Evolutionary conservation across 1,140 invertebrate genomes (phyloP).

Genomic region (Meloidogyne exigua): DNA sequence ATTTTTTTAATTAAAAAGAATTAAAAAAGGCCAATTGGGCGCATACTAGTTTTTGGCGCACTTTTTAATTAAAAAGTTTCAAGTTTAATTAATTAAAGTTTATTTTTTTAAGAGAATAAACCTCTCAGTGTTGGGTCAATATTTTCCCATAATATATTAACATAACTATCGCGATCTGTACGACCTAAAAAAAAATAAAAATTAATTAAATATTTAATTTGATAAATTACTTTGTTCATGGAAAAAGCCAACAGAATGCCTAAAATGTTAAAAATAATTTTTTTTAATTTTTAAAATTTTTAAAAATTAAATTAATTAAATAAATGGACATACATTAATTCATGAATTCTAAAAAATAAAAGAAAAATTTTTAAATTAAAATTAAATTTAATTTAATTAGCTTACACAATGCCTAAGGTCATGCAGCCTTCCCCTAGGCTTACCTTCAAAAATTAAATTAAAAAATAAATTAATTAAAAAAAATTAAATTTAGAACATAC

Average conservation of each 20-base stretch:
- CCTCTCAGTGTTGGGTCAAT: constrained; percentile 60
- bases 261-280: constrained; percentile 64
- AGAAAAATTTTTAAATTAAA: neutral
- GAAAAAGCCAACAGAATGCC: constrained; percentile 66
- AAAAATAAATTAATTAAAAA: neutral
- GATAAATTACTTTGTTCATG: constrained; percentile 65
- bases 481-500: constrained; percentile 30
- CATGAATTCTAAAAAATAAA: constrained; percentile 28
- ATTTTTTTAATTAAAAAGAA: no score
- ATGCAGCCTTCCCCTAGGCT: constrained; percentile 72
- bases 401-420: constrained; percentile 65
- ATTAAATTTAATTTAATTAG: neutral
- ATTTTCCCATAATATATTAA: constrained; percentile 64
- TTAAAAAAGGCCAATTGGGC: no score
- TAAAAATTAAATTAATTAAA: constrained; percentile 9
- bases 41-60: no score
- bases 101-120: neutral
- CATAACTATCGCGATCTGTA: constrained; percentile 64
- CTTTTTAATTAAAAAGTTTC: no score
- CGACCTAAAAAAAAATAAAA: constrained; percentile 60
- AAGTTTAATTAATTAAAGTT: no score
- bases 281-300: no score
- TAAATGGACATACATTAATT: constrained; percentile 22
- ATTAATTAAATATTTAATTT: constrained; percentile 7
- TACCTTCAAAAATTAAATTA: neutral